These are phyloP conservation scores for Leucozona laternaria DNA, from an alignment of 2,888 invertebrate species.

Conservation along the genomic window DNA sequence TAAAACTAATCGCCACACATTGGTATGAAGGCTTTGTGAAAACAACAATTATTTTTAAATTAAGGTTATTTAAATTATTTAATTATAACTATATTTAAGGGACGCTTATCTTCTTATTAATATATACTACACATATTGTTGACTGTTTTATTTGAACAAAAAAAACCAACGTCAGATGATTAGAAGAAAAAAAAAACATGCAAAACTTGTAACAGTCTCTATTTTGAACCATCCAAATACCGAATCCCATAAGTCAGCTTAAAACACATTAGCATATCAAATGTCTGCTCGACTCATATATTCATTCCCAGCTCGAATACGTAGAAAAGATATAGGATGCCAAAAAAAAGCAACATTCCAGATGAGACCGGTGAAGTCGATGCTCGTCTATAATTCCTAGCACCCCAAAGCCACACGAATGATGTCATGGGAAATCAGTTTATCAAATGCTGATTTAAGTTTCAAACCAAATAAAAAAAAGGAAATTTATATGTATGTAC, in stretches of 20 bases:
- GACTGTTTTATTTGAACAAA: too few species aligned
- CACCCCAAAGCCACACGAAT: constrained; percentile 19
- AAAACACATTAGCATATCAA: neutral
- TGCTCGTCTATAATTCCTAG: neutral
- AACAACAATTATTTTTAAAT: too few species aligned
- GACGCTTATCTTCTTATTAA: too few species aligned
- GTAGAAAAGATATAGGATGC: constrained; percentile 3
- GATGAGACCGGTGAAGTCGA: constrained; percentile 34
- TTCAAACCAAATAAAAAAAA: constrained; percentile 15
- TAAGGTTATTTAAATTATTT: too few species aligned
- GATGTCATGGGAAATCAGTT: constrained; percentile 67
- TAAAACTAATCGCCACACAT: too few species aligned
- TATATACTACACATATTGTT: too few species aligned
- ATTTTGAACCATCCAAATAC: neutral
- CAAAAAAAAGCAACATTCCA: constrained; percentile 56
- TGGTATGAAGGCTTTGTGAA: too few species aligned
- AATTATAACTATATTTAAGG: too few species aligned
- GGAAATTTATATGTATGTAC: neutral
- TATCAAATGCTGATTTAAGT: constrained; percentile 35
- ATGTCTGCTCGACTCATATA: neutral
- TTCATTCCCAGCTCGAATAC: neutral
- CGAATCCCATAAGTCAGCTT: neutral
- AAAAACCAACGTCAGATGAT: too few species aligned
- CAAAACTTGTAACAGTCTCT: too few species aligned
- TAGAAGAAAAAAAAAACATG: too few species aligned